Base-by-base conservation (phyloP, 2,888 invertebrate genomes). In the Cephus runcator region DNA sequence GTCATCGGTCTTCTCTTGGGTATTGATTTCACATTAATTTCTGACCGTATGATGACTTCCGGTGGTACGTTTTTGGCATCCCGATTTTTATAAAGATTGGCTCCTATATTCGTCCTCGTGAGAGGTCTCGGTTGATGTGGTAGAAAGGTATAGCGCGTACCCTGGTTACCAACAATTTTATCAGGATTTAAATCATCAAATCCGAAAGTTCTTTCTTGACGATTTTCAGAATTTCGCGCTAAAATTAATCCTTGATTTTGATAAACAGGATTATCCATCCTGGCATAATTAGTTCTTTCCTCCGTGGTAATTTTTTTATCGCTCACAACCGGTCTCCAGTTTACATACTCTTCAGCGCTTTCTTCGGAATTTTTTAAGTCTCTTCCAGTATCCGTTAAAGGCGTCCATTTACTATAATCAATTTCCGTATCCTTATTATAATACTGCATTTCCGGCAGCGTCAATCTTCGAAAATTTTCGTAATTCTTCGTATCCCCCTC, bases 11-110 rank as follows among this genome's bases (percentile, higher is more conserved):
- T 94, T 75, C 95, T 92, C 23, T 93, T 94, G 1, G 88, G 85
- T 4, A 78, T 12, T 1, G 87, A 77, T 76, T 94, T 94, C 83
- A 96, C 95, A 81, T 93, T 93, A 69, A 94, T 93, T 71, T 93
- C 92, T 0, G 96, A 96, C 76, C 93, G 93, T 6, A 96, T 92
- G 31, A 94, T 92, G 0, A 96, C 95, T 36, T 96, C 96, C 56
- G 94, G 93, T 1, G 96, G 96, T 2, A 96, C 93, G 82, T 93
- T 92, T 73, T 92, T 92, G 0, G 92, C 90, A 75, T 93, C 93
- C 4, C 91, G 92, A 85, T 93, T 93, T 74, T 90, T 90, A 77
- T 83, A 85, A 31, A 85, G 33, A 77, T 90, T 91, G 0, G 91
- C 90, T 4, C 90, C 91, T 69, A 90, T 84, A 77, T 90, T 91